Percentiles rank a stretch among this genome's conserved stretches.
These are phyloP conservation scores for Euplagia quadripunctaria DNA, from an alignment of 2,888 invertebrate genomes.

Conservation along the genomic window DNA sequence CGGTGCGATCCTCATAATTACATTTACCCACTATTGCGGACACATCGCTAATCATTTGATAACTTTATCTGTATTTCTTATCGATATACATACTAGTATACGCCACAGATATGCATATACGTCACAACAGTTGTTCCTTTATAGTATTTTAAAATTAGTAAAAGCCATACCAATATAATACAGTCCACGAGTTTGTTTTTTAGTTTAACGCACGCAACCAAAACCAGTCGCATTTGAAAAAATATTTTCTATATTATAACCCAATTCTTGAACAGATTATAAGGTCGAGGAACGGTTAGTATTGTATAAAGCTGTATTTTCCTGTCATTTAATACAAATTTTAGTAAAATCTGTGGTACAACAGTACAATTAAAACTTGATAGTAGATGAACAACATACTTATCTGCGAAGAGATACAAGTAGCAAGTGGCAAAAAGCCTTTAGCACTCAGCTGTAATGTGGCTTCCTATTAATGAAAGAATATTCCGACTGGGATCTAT, in stretches of 20 bases:
- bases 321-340: neutral
- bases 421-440: no score
- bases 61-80: neutral
- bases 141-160: neutral
- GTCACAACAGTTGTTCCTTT: neutral
- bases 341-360: neutral
- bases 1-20: no score
- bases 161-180: neutral
- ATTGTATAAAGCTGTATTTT: neutral
- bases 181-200: neutral
- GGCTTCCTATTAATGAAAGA: no score
- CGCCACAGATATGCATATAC: neutral
- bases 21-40: no score
- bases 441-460: no score
- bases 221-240: neutral
- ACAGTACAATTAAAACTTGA: neutral
- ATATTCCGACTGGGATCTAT: no score
- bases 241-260: no score
- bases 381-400: no score
- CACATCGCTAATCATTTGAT: conserved; percentile 6
- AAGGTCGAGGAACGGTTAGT: neutral
- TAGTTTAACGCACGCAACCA: neutral
- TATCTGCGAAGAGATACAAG: no score
- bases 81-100: neutral
- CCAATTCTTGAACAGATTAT: neutral